Evolutionary conservation across 2,113 vertebrate genomes (phyloP), one percentile per base, ranked within the genome.

Genomic region (Heloderma charlesbogerti): DNA sequence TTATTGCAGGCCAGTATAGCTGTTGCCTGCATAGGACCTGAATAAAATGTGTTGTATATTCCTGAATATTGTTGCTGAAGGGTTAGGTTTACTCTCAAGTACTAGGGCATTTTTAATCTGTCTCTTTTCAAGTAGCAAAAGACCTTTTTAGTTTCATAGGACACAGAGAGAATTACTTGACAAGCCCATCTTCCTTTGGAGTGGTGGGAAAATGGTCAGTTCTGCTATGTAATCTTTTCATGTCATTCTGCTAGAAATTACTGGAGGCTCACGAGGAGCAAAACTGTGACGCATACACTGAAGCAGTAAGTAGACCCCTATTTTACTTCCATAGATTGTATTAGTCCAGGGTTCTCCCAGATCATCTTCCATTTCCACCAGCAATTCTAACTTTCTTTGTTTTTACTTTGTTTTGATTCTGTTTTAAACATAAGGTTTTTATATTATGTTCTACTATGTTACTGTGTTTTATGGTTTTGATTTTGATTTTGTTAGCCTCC

Each of bases 231-330:
- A 0, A 92, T 34, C 80, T 75, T 84, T 48, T 29, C 20, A 0
- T 88, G 0, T 94, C 91, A 37, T 95, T 78, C 48, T 90, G 48
- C 84, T 96, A 99, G 99, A 99, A 99, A 98, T 98, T 99, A 93
- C 97, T 99, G 90, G 99, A 99, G 94, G 99, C 99, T 91, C 98
- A 99, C 0, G 99, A 99, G 96, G 99, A 99, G 96, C 99, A 99
- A 94, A 99, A 99, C 96, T 96, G 97, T 0, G 99, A 99, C 82
- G 98, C 98, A 0, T 99, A 99, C 96, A 99, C 99, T 2, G 99
- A 99, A 93, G 99, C 99, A 0, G 99, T 99, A 96, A 98, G 99
- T 97, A 88, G 29, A 69, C 43, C 1, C 1, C 0, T 13, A 1
- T 72, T 88, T 88, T 74, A 15, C 31, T 57, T 57, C 45, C 48